Percentiles rank a stretch among this genome's conserved stretches.
Evolutionary conservation across 2,888 invertebrate species (phyloP).

Genomic region (Margaritifera margaritifera): DNA sequence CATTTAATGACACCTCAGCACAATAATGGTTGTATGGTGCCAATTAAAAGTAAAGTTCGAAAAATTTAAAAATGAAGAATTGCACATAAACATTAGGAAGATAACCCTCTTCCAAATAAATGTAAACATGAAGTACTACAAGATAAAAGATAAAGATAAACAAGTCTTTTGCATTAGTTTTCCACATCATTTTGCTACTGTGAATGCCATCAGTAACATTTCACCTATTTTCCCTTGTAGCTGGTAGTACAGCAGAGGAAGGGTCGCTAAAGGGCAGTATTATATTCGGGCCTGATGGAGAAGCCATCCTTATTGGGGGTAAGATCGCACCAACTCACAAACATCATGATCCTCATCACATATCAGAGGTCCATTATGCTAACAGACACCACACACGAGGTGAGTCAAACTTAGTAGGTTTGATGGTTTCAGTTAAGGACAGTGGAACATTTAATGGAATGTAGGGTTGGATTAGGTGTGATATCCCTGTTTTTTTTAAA

Average conservation of each 20-base stretch:
- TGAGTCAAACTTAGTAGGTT: neutral
- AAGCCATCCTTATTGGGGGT: slow-evolving; percentile 62
- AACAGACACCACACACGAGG: slow-evolving; percentile 20
- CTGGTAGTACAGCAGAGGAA: slow-evolving; percentile 29
- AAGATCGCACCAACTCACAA: slow-evolving; percentile 42
- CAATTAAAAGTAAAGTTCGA: no score
- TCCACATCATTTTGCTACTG: neutral
- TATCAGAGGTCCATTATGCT: slow-evolving; percentile 36
- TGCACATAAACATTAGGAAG: no score
- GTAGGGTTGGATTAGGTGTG: no score
- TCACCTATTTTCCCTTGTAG: no score
- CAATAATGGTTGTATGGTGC: no score
- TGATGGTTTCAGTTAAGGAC: no score
- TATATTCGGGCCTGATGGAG: slow-evolving; percentile 65
- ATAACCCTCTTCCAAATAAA: neutral
- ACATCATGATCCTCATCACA: slow-evolving; percentile 30
- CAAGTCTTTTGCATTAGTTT: neutral
- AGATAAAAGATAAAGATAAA: neutral
- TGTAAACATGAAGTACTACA: neutral
- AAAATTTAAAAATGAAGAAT: no score
- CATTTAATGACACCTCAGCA: no score
- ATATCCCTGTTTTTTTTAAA: no score
- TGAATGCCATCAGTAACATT: no score
- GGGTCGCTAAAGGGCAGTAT: slow-evolving; percentile 58
- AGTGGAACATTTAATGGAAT: no score